These are phyloP conservation scores for Heliconius melpomene DNA, from an alignment of 1,140 invertebrate genomes.

Conservation along the genomic window DNA sequence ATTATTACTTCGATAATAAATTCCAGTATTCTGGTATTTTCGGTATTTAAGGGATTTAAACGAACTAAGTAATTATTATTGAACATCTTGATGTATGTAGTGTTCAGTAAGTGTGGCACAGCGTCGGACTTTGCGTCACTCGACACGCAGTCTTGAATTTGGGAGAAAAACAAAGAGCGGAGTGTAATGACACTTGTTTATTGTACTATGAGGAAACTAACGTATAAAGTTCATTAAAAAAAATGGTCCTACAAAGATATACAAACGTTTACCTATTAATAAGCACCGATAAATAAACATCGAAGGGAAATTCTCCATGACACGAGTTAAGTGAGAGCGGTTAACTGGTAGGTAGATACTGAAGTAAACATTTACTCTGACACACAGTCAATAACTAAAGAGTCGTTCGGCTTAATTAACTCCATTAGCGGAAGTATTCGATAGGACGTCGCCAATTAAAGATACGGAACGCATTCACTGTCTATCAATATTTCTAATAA, in stretches of 20 bases:
- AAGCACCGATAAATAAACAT: background rate
- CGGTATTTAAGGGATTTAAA: too few species aligned
- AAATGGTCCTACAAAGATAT: background rate
- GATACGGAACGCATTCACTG: constrained; percentile 20
- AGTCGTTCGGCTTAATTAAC: constrained; percentile 31
- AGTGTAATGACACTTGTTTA: background rate
- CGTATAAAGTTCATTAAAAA: background rate
- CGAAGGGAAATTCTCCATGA: background rate
- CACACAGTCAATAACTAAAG: constrained; percentile 24
- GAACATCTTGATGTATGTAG: too few species aligned
- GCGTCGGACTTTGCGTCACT: background rate
- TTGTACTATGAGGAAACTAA: too few species aligned
- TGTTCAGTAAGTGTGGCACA: too few species aligned
- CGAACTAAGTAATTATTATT: too few species aligned
- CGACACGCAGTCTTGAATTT: background rate
- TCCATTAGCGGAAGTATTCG: constrained; percentile 31
- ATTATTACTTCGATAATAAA: too few species aligned
- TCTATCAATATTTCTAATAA: constrained; percentile 17
- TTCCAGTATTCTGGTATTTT: too few species aligned
- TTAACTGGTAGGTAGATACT: background rate
- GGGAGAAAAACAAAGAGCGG: background rate
- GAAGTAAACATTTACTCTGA: constrained; percentile 19
- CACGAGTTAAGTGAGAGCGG: background rate
- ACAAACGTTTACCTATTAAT: background rate
- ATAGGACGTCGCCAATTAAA: constrained; percentile 26